Evolutionary conservation across 2,888 invertebrate species (phyloP), one percentile per base, ranked within the genome.

Genomic region (Drosophila paranaensis): DNA sequence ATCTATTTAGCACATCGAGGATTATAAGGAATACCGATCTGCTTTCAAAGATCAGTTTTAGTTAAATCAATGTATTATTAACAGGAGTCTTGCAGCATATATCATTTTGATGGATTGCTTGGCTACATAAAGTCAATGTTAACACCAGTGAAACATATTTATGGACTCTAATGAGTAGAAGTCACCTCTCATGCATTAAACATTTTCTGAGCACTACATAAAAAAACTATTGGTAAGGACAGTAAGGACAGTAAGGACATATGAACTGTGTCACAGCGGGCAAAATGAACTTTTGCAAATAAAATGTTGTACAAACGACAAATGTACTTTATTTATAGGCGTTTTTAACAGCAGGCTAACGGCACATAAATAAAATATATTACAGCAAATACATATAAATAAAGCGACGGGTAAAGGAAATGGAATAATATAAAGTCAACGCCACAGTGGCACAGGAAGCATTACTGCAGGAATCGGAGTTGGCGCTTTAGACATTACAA

Each of bases 271-370:
- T 64, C 77, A 78, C 77, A 74, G 77, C 74, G 39, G 35, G 61
- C 33, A 60, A 50, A 45, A 45, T 40, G 50, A 71, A 66, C 50
- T 58, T 73, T 69, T 58, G 63, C 57, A 64, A 77, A 77, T 78
- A 78, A 77, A 77, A 71, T 58, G 66, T 60, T 71, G 60, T 61
- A 39, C 48, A 67, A 77, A 71, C 60, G 77, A 61, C 78, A 77
- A 78, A 77, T 77, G 60, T 61, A 61, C 63, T 81, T 87, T 79
- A 85, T 85, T 85, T 85, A 85, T 89, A 79, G 89, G 81, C 74
- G 65, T 87, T 89, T 88, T 77, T 71, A 85, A 81, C 84, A 89
- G 84, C 89, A 69, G 84, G 89, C 77, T 68, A 79, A 64, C 68
- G 60, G 71, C 77, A 88, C 83, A 82, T 67, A 82, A 82, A 77